Evolutionary conservation across 2,797 vertebrate species (phyloP).

Genomic region (Agapornis canus): DNA sequence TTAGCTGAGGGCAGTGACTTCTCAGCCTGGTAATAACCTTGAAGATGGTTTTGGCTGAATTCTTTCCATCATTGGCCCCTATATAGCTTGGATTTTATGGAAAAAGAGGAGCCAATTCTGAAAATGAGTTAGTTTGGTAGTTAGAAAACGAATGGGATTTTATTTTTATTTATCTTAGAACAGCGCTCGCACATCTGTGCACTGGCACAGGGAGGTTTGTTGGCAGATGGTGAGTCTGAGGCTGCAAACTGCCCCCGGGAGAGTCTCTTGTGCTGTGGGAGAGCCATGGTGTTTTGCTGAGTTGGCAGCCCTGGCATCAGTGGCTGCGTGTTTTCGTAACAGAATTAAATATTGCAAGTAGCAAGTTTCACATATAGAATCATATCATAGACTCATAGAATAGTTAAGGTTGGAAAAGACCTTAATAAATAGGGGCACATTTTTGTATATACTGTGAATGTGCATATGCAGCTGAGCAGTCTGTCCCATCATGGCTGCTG

Average conservation of each 20-base stretch:
- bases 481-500: neutral
- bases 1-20: neutral
- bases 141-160: neutral
- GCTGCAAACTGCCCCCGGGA: neutral
- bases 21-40: neutral
- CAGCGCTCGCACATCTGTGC: accelerated
- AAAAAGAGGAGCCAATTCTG: neutral
- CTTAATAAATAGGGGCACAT: neutral
- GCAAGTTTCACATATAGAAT: neutral
- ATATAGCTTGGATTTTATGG: neutral
- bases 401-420: neutral
- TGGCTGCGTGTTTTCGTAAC: neutral
- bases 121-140: neutral
- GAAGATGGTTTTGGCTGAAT: neutral
- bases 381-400: neutral
- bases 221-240: neutral
- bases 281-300: neutral
- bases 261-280: neutral
- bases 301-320: neutral
- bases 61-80: neutral
- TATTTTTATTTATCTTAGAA: neutral
- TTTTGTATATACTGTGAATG: neutral
- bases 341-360: neutral
- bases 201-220: neutral
- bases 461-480: neutral